These are phyloP conservation scores for Meloidogyne hapla DNA, from an alignment of 1,140 invertebrate genomes.

Conservation along the genomic window DNA sequence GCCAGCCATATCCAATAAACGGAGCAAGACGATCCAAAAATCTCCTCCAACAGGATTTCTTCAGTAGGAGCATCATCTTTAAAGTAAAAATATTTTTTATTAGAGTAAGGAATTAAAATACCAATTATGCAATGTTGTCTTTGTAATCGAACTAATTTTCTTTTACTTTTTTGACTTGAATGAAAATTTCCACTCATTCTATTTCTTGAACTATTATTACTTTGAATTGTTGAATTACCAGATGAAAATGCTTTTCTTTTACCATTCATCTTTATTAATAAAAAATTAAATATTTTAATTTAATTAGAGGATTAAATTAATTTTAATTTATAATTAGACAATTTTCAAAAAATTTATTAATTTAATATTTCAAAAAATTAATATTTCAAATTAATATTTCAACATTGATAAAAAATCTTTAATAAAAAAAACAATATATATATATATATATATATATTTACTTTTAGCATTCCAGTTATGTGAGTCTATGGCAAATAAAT, in stretches of 20 bases:
- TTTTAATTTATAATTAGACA: too few relatives aligned
- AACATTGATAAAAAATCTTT: too few relatives aligned
- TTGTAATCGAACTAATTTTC: slow-evolving; percentile 26
- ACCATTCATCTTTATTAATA: too few relatives aligned
- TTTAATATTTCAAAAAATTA: too few relatives aligned
- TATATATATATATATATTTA: not conserved
- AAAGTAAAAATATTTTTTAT: not conserved
- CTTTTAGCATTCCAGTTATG: not conserved
- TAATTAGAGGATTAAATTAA: too few relatives aligned
- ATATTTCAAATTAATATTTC: too few relatives aligned
- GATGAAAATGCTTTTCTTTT: slow-evolving; percentile 2
- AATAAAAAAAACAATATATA: not conserved
- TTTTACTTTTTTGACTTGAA: slow-evolving; percentile 12
- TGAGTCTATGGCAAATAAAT: not conserved
- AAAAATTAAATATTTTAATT: too few relatives aligned
- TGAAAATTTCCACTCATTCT: not conserved
- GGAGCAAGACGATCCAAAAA: slow-evolving; percentile 38
- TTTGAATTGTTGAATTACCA: not conserved
- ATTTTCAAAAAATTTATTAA: too few relatives aligned
- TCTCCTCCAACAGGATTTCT: not conserved
- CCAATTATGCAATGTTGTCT: slow-evolving; percentile 19
- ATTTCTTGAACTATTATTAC: not conserved
- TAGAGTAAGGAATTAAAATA: not conserved
- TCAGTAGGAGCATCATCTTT: not conserved
- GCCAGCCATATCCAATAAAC: slow-evolving; percentile 36